A percentile compares a stretch with the other conserved stretches of the same genome.
Conservation (phyloP, 2,113 vertebrate species). For the Cynocephalus volans region DNA sequence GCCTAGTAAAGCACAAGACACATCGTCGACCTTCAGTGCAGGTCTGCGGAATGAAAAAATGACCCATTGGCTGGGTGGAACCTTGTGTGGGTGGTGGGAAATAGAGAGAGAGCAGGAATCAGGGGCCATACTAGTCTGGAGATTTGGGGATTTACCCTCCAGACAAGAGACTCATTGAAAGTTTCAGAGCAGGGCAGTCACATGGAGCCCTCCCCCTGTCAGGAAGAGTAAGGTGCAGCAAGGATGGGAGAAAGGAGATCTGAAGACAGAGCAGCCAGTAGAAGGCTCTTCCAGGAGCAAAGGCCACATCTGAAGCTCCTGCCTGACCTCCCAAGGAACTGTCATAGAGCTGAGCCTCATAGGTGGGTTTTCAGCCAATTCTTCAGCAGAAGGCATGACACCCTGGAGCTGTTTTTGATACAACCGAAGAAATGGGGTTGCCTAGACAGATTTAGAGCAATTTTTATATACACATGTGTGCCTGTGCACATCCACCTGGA, state of each 20-base stretch:
- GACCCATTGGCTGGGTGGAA: not conserved
- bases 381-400: not conserved
- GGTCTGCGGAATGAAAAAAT: not conserved
- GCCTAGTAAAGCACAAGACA: not conserved
- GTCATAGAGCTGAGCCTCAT: not conserved
- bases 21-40: not conserved
- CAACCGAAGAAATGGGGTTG: not conserved
- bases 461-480: not conserved
- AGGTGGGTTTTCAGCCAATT: not conserved
- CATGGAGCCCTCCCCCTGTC: not conserved
- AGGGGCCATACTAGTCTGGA: not conserved
- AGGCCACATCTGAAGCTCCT: not conserved
- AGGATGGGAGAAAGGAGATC: not conserved
- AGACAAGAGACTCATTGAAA: not conserved
- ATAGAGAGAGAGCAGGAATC: not conserved
- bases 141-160: not conserved
- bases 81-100: not conserved
- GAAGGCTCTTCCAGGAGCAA: not conserved
- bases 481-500: not conserved
- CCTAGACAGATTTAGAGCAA: not conserved
- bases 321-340: not conserved
- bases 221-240: not conserved
- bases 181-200: not conserved
- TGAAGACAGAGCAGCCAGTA: not conserved
- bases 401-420: not conserved